Base-by-base conservation (phyloP, 2,113 vertebrate species). In the Syngnathus scovelli region DNA sequence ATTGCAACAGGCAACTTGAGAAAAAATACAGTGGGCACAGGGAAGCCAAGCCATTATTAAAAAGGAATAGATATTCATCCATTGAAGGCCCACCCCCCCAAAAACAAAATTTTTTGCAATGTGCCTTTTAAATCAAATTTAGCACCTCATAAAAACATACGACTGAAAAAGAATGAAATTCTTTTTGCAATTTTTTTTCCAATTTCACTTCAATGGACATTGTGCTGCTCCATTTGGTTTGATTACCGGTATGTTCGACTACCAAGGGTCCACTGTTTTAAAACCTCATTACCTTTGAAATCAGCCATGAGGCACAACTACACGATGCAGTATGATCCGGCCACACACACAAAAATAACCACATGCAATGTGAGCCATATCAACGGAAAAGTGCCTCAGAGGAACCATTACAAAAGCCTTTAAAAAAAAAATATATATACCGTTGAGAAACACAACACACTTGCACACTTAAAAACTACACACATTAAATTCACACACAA, bases 341-440 rank as follows among this genome's bases (percentile, higher is more conserved):
- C 70, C 37, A 69, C 60, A 78, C 64, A 76, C 55, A 78, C 66
- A 73, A 69, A 63, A 61, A 56, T 46, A 70, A 43, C 44, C 33
- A 56, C 85, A 81, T 88, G 88, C 85, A 73, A 66, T 39, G 58
- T 68, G 77, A 70, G 72, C 23, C 67, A 80, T n/a, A 60, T 16
- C 15, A 48, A 39, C 56, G 41, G 21, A 66, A 61, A 74, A 64
- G 21, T 46, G 37, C 52, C 61, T 83, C 76, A 78, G 77, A 80
- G 71, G 62, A 67, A 73, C 61, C 41, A 66, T 52, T 44, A 21
- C 72, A 16, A 23, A 61, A 70, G 76, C 23, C 51, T 76, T 82
- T 76, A 82, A 86, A 82, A 86, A 81, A 89, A 87, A 80, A n/a
- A n/a, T n/a, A n/a, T n/a, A n/a, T n/a, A 72, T 54, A 79, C 75